phyloP scores from a whole-genome alignment of 2,797 vertebrate genomes.

The Lindbergichthys nudifrons region DNA sequence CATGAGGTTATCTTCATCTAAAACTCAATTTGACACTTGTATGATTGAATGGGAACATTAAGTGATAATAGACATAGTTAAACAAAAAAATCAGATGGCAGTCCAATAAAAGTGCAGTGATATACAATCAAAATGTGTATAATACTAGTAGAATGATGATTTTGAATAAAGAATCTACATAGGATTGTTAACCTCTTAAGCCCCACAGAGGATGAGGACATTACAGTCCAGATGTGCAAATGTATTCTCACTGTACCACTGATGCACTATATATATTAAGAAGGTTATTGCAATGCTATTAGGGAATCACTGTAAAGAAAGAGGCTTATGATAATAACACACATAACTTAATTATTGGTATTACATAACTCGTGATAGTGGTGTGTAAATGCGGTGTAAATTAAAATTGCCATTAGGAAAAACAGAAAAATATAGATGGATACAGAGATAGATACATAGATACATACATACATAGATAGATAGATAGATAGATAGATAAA shows the following conservation, averaged over 20 bases:
- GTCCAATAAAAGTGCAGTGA: not conserved
- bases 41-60: not conserved
- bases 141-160: not conserved
- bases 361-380: too few species aligned
- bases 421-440: not conserved
- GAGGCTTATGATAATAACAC: not conserved
- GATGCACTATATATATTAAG: not conserved
- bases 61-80: not conserved
- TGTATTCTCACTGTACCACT: not conserved
- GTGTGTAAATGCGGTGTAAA: not conserved
- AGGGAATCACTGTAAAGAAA: not conserved
- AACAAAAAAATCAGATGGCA: not conserved
- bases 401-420: too few species aligned
- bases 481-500: slow-evolving; percentile 21
- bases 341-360: not conserved
- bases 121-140: not conserved
- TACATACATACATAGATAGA: slow-evolving; percentile 2
- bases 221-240: not conserved
- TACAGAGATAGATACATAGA: not conserved
- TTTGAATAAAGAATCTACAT: not conserved
- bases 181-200: not conserved
- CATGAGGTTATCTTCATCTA: not conserved
- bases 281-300: not conserved
- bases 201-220: not conserved
- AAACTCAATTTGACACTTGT: not conserved